Evolutionary conservation across 2,797 vertebrate genomes (phyloP).

Genomic region (Xiphorhynchus erythropygius): DNA sequence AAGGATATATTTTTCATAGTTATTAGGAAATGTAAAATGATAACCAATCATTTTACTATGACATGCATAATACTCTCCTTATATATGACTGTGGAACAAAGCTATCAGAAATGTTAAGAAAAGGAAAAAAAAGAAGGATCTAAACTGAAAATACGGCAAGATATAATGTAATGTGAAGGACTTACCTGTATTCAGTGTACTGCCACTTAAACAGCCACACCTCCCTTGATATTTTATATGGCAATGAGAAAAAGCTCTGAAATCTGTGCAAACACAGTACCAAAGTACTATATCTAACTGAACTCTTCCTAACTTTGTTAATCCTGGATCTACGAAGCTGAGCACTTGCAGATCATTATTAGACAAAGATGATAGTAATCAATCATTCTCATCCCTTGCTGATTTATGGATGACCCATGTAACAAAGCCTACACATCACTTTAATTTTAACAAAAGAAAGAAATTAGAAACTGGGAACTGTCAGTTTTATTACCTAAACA

Average conservation of each 20-base stretch:
- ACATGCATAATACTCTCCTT: neutral
- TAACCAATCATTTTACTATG: neutral
- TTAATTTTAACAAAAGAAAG: neutral
- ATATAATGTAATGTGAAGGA: neutral
- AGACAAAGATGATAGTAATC: neutral
- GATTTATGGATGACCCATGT: neutral
- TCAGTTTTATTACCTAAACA: neutral
- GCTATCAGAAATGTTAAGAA: neutral
- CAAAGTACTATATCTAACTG: neutral
- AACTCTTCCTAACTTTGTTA: neutral
- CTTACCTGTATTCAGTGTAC: neutral
- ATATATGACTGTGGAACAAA: neutral
- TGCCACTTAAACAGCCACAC: neutral
- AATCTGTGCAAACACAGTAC: neutral
- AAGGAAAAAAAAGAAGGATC: neutral
- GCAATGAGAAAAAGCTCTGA: neutral
- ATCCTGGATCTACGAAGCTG: neutral
- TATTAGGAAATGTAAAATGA: neutral
- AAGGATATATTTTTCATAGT: neutral
- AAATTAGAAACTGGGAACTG: neutral
- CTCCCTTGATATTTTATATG: neutral
- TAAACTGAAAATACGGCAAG: neutral
- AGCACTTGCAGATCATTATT: neutral
- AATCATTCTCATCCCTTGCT: neutral
- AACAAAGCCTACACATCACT: neutral